phyloP scores from a whole-genome alignment of 2,113 vertebrate genomes.

The Podilymbus podiceps region DNA sequence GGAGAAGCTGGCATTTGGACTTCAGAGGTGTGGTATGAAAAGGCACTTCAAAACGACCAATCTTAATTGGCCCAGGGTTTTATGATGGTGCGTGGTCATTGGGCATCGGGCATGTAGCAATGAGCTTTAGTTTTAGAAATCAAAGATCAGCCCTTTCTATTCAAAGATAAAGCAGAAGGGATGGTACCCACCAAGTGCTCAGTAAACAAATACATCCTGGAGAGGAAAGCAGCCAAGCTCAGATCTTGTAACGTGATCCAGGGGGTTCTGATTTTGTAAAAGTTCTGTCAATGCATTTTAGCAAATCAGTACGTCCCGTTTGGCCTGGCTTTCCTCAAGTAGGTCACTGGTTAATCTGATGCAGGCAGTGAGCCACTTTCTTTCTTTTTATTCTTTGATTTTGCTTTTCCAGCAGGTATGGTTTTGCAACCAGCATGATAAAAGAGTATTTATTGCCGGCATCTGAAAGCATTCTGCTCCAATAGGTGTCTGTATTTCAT shows the following conservation, averaged over 20 bases:
- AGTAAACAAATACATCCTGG: not conserved
- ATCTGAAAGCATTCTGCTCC: slow-evolving; percentile 1
- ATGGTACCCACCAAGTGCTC: not conserved
- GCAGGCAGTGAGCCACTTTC: not conserved
- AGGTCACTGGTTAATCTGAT: slow-evolving; percentile 15
- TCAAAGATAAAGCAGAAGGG: not conserved
- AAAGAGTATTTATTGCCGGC: slow-evolving; percentile 6
- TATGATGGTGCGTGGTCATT: not conserved
- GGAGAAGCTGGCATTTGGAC: not conserved
- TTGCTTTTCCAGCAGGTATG: not conserved
- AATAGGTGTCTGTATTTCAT: not conserved
- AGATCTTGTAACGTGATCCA: not conserved
- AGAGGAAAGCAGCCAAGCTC: not conserved
- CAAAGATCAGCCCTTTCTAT: not conserved
- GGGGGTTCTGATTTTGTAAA: not conserved
- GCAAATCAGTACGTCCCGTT: not conserved
- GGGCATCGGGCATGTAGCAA: rapidly evolving
- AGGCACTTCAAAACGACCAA: not conserved
- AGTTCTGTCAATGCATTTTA: not conserved
- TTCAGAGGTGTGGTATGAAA: not conserved
- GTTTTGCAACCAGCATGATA: not conserved
- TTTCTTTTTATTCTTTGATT: slow-evolving; percentile 13
- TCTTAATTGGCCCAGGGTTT: not conserved
- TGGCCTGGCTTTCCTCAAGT: not conserved
- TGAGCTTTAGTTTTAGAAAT: not conserved